phyloP scores from a whole-genome alignment of 2,888 invertebrate species.

The Coremacera marginata region DNA sequence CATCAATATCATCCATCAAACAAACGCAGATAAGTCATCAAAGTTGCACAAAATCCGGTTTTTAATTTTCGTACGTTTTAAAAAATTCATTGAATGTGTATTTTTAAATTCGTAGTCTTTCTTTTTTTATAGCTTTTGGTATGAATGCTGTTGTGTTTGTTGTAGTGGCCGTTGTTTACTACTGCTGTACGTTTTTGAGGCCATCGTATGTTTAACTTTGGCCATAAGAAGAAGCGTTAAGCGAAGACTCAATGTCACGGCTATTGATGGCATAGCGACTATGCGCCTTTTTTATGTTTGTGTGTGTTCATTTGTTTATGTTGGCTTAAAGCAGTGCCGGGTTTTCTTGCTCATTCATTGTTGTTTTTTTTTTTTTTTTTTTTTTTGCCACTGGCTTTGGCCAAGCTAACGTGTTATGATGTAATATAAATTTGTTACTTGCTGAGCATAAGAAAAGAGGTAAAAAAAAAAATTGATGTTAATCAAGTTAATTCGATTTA shows the following conservation, averaged over 20 bases:
- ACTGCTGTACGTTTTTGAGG: background rate
- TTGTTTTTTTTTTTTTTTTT: background rate
- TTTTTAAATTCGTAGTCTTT: constrained; percentile 51
- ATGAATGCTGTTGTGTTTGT: constrained; percentile 4
- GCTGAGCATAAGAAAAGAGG: background rate
- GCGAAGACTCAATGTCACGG: constrained; percentile 59
- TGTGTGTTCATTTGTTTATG: background rate
- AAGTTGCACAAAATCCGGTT: constrained; percentile 36
- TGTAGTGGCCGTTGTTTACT: background rate
- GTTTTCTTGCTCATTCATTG: background rate
- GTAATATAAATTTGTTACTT: constrained; percentile 1
- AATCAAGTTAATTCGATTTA: background rate
- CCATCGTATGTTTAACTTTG: constrained; percentile 16
- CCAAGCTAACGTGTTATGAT: constrained; percentile 5
- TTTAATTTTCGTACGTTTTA: constrained; percentile 8
- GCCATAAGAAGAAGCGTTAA: constrained; percentile 35
- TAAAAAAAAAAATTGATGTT: background rate
- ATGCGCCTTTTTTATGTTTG: constrained; percentile 23
- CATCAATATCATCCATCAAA: constrained; percentile 6
- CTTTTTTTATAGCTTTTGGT: background rate
- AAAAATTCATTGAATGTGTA: constrained; percentile 56
- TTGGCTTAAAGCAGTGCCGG: constrained; percentile 23
- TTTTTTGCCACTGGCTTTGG: constrained; percentile 6
- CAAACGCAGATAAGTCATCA: constrained; percentile 36
- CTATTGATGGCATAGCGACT: constrained; percentile 19